Base-by-base conservation (phyloP, 2,797 vertebrate genomes). In the Toxotes lorentzi region DNA sequence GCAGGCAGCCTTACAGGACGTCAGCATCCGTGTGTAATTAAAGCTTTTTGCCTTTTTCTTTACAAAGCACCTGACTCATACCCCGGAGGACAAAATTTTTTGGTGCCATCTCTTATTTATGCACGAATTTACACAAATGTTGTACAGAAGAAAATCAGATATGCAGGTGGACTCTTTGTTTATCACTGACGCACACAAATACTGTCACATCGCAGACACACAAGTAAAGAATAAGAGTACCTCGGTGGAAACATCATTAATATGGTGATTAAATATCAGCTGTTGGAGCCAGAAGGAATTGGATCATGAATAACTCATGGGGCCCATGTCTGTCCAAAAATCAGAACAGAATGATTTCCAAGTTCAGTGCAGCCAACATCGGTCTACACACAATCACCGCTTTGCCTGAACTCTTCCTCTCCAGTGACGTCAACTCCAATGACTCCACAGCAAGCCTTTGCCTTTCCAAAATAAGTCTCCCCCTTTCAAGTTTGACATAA, bases 11-110 rank as follows among this genome's bases (percentile, higher is more conserved):
- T 58, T 80, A 68, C 84, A 82, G 81, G 60, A 88, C 58, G 64
- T 90, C 88, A 91, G 87, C 87, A 86, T 90, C 62, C 5, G 4
- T 30, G 59, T 86, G 88, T 90, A 92, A 91, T 91, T 84, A 89
- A 88, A 85, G 81, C 86, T 88, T 91, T 91, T 60, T 83, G 76
- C 66, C 71, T 88, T 84, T 84, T 92, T 86, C 60, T 77, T 83
- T 38, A 32, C 68, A 80, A 80, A 63, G 78, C 76, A 72, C 64
- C 65, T 13, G 47, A 38, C 70, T 56, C 34, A 38, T 59, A 60
- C 23, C 61, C 43, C 45, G 12, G 41, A n/a, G 41, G 64, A 61
- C 59, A 62, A 41, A 30, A 51, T 23, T 57, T 56, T 23, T 32
- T 67, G 59, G 30, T 61, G 35, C n/a, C 32, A 38, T 72, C 50